Evolutionary conservation across 2,888 invertebrate species (phyloP).

Genomic region (Pedicia rivosa): DNA sequence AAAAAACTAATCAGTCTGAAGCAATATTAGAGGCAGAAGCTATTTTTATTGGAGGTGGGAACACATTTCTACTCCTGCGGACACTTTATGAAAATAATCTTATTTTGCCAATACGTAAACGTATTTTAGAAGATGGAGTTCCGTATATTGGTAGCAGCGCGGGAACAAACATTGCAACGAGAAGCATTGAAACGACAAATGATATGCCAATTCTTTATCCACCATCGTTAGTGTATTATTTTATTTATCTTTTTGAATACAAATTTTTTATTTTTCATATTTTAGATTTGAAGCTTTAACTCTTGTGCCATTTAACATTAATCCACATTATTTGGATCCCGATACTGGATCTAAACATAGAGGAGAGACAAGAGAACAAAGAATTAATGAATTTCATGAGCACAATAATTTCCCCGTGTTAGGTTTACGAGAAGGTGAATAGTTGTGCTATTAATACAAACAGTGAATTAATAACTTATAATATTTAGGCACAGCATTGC

Average conservation of each 20-base stretch:
- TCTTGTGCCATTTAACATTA: constrained; percentile 68
- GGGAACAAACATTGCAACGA: constrained; percentile 69
- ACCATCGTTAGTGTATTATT: constrained; percentile 28
- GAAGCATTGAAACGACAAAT: constrained; percentile 67
- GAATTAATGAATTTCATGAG: constrained; percentile 51
- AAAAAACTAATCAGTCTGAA: constrained; percentile 34
- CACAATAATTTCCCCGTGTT: constrained; percentile 43
- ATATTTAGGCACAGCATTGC: too few relatives aligned
- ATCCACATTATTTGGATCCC: constrained; percentile 64
- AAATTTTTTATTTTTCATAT: background rate
- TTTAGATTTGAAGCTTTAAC: constrained; percentile 45
- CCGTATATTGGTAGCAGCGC: constrained; percentile 68
- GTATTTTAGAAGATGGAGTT: constrained; percentile 44
- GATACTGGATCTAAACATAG: constrained; percentile 42
- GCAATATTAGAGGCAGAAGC: constrained; percentile 47
- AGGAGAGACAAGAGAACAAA: constrained; percentile 63
- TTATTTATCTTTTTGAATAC: too few relatives aligned
- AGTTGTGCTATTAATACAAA: too few relatives aligned
- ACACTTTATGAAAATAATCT: constrained; percentile 49
- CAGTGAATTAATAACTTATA: too few relatives aligned
- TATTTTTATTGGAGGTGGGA: constrained; percentile 67
- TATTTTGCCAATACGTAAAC: constrained; percentile 41
- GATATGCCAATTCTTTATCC: constrained; percentile 79
- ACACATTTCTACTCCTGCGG: constrained; percentile 59
- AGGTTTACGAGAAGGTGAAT: constrained; percentile 59